Evolutionary conservation across 1,140 invertebrate genomes (phyloP).

Genomic region (Dinoponera quadriceps): DNA sequence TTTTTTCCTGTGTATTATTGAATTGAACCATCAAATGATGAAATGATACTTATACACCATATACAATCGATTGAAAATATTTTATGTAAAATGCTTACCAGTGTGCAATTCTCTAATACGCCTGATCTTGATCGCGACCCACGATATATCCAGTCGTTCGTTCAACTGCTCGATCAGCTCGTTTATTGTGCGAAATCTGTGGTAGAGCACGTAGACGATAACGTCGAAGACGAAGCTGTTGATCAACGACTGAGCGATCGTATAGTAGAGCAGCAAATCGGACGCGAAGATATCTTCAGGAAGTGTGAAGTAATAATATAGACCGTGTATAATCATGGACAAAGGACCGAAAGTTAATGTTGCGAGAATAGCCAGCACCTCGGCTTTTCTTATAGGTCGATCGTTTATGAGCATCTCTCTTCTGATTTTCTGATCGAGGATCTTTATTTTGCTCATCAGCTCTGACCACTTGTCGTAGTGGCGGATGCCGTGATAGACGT

Average conservation of each 20-base stretch:
- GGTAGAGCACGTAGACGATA: constrained; percentile 65
- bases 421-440: constrained; percentile 67
- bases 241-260: constrained; percentile 70
- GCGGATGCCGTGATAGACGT: constrained; percentile 70
- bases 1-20: too few relatives aligned
- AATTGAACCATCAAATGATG: too few relatives aligned
- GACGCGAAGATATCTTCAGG: constrained; percentile 76
- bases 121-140: constrained; percentile 71
- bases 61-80: background rate
- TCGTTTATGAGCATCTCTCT: constrained; percentile 60
- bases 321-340: constrained; percentile 61
- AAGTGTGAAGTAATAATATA: constrained; percentile 73
- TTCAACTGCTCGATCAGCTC: constrained; percentile 61
- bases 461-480: constrained; percentile 74
- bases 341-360: constrained; percentile 66
- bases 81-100: constrained; percentile 53
- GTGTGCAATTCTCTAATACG: constrained; percentile 71
- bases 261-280: constrained; percentile 76
- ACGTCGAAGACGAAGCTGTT: constrained; percentile 76
- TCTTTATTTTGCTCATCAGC: constrained; percentile 68
- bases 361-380: constrained; percentile 61
- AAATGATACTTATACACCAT: background rate
- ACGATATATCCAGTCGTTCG: constrained; percentile 16
- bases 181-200: constrained; percentile 70
- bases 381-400: constrained; percentile 44